Evolutionary conservation across 1,140 invertebrate genomes (phyloP).

Genomic region (Drosophila arizonae): DNA sequence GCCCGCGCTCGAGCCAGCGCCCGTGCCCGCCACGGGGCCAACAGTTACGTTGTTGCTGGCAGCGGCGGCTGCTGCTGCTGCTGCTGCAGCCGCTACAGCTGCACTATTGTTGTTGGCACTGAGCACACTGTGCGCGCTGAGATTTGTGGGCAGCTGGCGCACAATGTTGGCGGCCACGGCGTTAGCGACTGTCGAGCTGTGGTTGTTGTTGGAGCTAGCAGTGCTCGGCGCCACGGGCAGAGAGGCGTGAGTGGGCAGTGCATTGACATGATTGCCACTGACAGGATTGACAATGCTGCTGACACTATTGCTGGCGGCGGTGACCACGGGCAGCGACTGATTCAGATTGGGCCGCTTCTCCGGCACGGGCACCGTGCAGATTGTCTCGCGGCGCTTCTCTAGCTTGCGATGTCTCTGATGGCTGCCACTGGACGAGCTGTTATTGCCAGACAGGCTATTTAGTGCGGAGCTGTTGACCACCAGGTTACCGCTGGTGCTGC

Average conservation of each 20-base stretch:
- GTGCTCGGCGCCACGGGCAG: constrained; percentile 29
- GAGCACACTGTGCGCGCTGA: constrained; percentile 40
- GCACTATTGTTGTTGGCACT: constrained; percentile 17
- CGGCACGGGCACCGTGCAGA: constrained; percentile 78
- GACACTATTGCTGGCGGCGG: neutral
- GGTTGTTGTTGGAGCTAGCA: neutral
- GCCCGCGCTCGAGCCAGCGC: constrained; percentile 12
- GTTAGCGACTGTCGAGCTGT: constrained; percentile 2
- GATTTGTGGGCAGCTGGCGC: constrained; percentile 53
- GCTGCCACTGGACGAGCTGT: constrained; percentile 15
- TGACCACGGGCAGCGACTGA: constrained; percentile 50
- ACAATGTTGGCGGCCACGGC: constrained; percentile 40
- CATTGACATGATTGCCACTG: constrained; percentile 25
- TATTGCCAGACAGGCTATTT: constrained; percentile 14
- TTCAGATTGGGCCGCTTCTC: constrained; percentile 83
- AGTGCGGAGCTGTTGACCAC: constrained; percentile 4
- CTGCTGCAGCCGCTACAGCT: constrained; percentile 24
- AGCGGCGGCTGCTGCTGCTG: constrained; percentile 29
- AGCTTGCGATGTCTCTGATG: constrained; percentile 76
- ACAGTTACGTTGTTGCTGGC: constrained; percentile 20
- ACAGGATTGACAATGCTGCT: constrained; percentile 15
- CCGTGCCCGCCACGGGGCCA: constrained; percentile 20
- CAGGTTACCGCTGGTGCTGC: constrained; percentile 11
- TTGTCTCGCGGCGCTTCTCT: constrained; percentile 85
- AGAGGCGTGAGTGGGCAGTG: constrained; percentile 37